Base-by-base conservation (phyloP, 2,113 vertebrate genomes). In the Ptilonorhynchus violaceus region DNA sequence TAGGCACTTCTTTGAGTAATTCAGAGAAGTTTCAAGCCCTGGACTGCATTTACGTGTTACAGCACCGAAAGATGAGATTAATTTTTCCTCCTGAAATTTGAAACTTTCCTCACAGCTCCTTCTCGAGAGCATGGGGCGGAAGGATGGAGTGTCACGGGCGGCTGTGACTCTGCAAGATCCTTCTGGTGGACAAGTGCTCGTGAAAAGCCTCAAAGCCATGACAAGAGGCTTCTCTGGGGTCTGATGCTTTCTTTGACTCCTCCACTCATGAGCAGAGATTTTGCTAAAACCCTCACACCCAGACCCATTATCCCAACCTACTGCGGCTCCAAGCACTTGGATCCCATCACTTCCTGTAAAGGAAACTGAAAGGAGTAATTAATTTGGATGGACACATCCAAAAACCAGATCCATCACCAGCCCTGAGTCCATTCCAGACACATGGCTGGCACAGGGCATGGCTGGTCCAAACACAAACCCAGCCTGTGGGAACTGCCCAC, bases 11-110 rank as follows among this genome's bases (percentile, higher is more conserved):
- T 79, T 63, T 30, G 72, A 85, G 35, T 70, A 66, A 83, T 52
- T 93, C 46, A 80, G 58, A 3, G 12, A 69, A 37, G 9, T 82
- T 89, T 63, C 28, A 64, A 87, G 56, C 12, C n/a, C 52, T 28
- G 35, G 30, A 63, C 39, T 0, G 0, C 62, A 41, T 24, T 39
- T 13, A 41, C 0, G 0, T 50, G 31, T 60, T 7, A 68, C 25
- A 83, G 37, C 23, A 75, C 24, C 64, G 35, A 85, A 41, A 68
- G 69, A 59, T 24, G 9, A 92, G 62, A 76, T 76, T 52, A 10
- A 33, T 66, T 81, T 92, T 64, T 73, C 82, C 37, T 39, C 27
- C 41, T 41, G 58, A 62, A 55, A 83, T 35, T 14, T 15, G 41
- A 88, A 83, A 37, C 4, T 3, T 69, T 46, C 55, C 31, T 55